Evolutionary conservation across 1,140 invertebrate genomes (phyloP).

Genomic region (Brachionus plicatilis): DNA sequence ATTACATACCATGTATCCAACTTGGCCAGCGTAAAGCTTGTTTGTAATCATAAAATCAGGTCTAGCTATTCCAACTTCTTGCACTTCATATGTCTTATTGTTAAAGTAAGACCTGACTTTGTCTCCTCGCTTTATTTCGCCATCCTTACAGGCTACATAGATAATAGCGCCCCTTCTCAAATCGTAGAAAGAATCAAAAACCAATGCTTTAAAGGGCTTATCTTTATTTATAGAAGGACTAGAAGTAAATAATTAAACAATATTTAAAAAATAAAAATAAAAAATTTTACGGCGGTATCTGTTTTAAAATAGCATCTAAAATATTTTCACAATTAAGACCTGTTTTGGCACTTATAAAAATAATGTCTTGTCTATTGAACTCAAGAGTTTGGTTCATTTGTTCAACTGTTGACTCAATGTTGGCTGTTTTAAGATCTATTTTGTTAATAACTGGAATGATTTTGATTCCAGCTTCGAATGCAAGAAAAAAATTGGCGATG

Average conservation of each 20-base stretch:
- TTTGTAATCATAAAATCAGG: constrained; percentile 63
- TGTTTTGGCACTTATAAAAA: constrained; percentile 71
- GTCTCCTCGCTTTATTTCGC: constrained; percentile 59
- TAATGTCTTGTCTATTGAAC: constrained; percentile 65
- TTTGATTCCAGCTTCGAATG: constrained; percentile 70
- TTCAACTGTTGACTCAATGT: constrained; percentile 70
- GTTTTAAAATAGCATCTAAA: constrained; percentile 69
- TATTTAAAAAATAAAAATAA: neutral
- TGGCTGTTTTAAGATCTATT: constrained; percentile 84
- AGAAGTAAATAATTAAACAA: constrained; percentile 38
- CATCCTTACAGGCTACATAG: constrained; percentile 61
- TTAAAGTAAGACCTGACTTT: constrained; percentile 64
- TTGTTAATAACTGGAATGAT: constrained; percentile 94
- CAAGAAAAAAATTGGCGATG: constrained; percentile 89
- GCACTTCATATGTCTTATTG: constrained; percentile 70
- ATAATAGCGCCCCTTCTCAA: constrained; percentile 76
- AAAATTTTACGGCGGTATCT: constrained; percentile 61
- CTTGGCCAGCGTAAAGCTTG: constrained; percentile 67
- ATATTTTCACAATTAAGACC: constrained; percentile 69
- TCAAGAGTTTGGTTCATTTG: constrained; percentile 80
- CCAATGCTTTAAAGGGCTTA: constrained; percentile 68
- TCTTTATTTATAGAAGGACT: constrained; percentile 61
- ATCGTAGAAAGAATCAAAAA: constrained; percentile 93
- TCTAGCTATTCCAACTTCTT: constrained; percentile 62
- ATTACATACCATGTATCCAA: constrained; percentile 73